phyloP scores from a whole-genome alignment of 2,888 invertebrate species.

The Tipula helvola region DNA sequence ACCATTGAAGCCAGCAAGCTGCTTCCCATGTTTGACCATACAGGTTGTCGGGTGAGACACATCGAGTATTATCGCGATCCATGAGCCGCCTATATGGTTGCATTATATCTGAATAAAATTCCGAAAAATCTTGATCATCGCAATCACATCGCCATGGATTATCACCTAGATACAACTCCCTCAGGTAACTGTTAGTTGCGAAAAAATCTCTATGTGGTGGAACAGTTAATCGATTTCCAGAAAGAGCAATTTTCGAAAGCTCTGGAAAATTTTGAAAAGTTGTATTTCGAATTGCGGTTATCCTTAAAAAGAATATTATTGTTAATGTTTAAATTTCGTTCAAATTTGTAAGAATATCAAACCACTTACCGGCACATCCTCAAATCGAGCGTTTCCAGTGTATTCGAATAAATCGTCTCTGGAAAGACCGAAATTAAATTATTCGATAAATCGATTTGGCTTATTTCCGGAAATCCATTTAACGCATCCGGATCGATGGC shows the following conservation, averaged over 20 bases:
- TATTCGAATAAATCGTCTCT: constrained; percentile 44
- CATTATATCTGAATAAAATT: constrained; percentile 48
- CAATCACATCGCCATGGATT: constrained; percentile 73
- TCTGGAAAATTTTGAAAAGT: constrained; percentile 50
- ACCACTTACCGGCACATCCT: constrained; percentile 29
- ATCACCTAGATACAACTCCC: constrained; percentile 48
- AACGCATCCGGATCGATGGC: constrained; percentile 43
- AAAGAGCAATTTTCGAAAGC: constrained; percentile 47
- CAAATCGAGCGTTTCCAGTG: constrained; percentile 44
- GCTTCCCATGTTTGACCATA: constrained; percentile 55
- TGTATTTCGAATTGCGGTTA: constrained; percentile 46
- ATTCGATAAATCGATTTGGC: constrained; percentile 48
- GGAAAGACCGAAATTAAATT: constrained; percentile 53
- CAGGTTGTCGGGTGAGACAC: constrained; percentile 48
- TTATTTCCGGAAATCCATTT: constrained; percentile 44
- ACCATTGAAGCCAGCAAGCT: constrained; percentile 53
- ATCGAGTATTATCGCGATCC: constrained; percentile 40
- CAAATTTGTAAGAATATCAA: neutral
- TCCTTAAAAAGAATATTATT: constrained; percentile 35
- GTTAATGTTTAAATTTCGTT: neutral
- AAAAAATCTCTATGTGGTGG: constrained; percentile 47
- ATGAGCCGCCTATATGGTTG: constrained; percentile 39
- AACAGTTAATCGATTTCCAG: constrained; percentile 57
- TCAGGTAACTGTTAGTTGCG: constrained; percentile 43
- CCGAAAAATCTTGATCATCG: constrained; percentile 42